Evolutionary conservation across 1,140 invertebrate genomes (phyloP), one percentile per base, ranked within the genome.

Genomic region (Drosophila sp.): DNA sequence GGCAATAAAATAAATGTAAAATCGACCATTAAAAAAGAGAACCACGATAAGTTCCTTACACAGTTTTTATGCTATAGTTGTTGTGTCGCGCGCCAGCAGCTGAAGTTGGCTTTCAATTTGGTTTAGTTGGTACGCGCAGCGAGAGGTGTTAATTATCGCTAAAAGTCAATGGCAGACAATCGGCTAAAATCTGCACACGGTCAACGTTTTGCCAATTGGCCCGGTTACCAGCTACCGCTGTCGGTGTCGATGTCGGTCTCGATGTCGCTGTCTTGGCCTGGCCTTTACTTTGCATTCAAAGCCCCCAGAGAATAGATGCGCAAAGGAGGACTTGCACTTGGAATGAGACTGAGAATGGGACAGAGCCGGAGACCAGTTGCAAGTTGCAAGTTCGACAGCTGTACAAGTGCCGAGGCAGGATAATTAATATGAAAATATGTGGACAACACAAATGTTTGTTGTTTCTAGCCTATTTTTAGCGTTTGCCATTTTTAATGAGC

Each of bases 341-440:
- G 7, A n/a, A 4, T 36, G 4, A 29, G 27, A 29, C 27, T 29
- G 27, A 29, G 27, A 29, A 7, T 4, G 34, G 66, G 66, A 54
- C 16, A 14, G 13, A 16, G 29, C 27, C 51, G 13, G 51, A 7
- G 25, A 27, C 16, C 61, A 25, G 65, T 62, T 71, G 70, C 5
- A 5, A 27, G 21, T n/a, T n/a, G n/a, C n/a, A 38, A 65, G 46
- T 62, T 54, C 57, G 74, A 78, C 80, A 71, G 73, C 73, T 70
- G 81, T 71, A 80, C 73, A 74, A 84, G 66, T 67, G 65, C 57
- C 53, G 9, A 29, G 59, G 48, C 59, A 74, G 72, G 83, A 89
- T 89, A 89, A 89, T 89, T 89, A 89, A 89, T 89, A 89, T 89
- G 76, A 89, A 89, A 89, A 89, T 89, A 89, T 89, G 77, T 72